Conservation (phyloP, 2,113 vertebrate species). For the Toxostoma redivivum region DNA sequence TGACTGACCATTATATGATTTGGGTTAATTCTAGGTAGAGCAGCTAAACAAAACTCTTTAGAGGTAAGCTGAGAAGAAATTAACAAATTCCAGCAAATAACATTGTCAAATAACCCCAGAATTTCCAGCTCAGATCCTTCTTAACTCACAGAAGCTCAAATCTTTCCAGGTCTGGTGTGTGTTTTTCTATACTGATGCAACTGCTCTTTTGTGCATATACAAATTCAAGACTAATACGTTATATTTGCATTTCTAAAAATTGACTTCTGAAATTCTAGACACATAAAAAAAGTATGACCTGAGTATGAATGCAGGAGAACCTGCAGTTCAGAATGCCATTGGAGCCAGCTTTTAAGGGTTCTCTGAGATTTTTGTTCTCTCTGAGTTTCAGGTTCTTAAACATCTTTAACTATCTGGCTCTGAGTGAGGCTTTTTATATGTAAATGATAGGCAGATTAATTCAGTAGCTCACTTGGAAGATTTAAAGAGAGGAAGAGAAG, state of each 20-base stretch:
- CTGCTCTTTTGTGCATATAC: not conserved
- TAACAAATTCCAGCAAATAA: not conserved
- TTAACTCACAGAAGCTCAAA: not conserved
- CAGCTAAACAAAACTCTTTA: not conserved
- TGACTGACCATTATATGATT: not conserved
- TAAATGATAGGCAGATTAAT: conserved; percentile 34
- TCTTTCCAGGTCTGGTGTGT: not conserved
- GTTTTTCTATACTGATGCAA: not conserved
- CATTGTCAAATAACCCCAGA: not conserved
- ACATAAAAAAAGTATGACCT: not conserved
- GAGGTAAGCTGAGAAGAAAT: not conserved
- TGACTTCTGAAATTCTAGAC: not conserved
- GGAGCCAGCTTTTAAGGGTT: not conserved
- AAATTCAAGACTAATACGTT: not conserved
- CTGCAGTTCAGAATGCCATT: not conserved
- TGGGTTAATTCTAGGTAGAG: not conserved
- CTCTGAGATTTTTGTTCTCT: not conserved
- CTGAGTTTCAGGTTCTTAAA: not conserved
- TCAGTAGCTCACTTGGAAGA: not conserved
- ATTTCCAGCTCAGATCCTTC: not conserved
- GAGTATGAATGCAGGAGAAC: not conserved
- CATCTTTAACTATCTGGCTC: not conserved
- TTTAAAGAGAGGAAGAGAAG: not conserved
- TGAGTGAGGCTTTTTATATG: conserved; percentile 1
- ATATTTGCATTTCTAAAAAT: not conserved